Base-by-base conservation (phyloP, 2,113 vertebrate genomes). In the Peromyscus leucopus region DNA sequence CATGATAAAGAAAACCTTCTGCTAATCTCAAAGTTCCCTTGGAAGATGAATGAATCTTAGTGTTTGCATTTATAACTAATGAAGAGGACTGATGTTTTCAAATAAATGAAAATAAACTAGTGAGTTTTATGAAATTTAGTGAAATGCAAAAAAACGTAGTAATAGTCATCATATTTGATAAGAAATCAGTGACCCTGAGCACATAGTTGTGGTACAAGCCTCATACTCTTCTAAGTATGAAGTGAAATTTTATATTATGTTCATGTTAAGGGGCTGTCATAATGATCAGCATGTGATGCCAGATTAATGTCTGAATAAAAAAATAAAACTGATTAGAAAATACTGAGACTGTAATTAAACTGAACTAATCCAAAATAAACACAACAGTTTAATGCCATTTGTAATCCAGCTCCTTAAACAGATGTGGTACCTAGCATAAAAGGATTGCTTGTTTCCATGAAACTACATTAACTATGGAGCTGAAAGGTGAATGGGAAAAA, bases 271-370 rank as follows among this genome's bases (percentile, higher is more conserved):
- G 51, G 82, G 42, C n/a, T 94, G 85, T 95, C 97, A 88, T 75
- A 94, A 96, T 92, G 92, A 94, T 95, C 90, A 91, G n/a, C 48
- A 21, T 91, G 26, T 90, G 46, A 93, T 87, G 67, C 31, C 78
- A 98, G 94, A 97, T 90, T 97, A 97, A 89, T 92, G 87, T 94
- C 71, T 97, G 42, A 96, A 90, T 93, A 96, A 96, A 97, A 97
- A 93, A 57, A 96, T 59, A 94, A 96, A 97, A 97, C 28, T 42
- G 65, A 97, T 96, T 93, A 98, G 89, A 95, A 97, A 89, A 97
- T 85, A 10, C 87, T 97, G 89, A 93, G 95, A 93, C 86, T 87
- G 39, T 90, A 97, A 97, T 92, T 96, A 97, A 98, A 98, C 39
- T 48, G 33, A 88, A 90, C 75, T 97, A 98, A 95, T 95, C 80